Evolutionary conservation across 2,888 invertebrate genomes (phyloP), one percentile per base, ranked within the genome.

Genomic region (Aelia acuminata): DNA sequence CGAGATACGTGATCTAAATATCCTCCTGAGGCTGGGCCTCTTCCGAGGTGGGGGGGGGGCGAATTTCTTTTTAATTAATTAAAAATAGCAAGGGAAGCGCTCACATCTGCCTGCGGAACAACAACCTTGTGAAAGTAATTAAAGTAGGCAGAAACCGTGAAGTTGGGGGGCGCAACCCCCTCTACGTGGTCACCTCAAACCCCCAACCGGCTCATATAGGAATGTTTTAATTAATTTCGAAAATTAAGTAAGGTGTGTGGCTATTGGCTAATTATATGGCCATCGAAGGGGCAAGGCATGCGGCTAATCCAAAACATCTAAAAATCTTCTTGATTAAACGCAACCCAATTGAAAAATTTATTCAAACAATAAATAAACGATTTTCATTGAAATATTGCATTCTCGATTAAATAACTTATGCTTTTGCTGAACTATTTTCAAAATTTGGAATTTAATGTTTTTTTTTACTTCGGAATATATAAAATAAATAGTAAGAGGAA

Each of bases 1-100:
- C 63, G 63, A 70, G 63, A 70, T 70, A 70, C 63, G 63, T 70
- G 63, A 70, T 70, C 63, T 35, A 70, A 70, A 70, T 70, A 70
- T 35, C 8, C 63, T 2, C 35, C 31, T 15, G 35, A 15, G 4
- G 5, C 63, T 26, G 31, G 18, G 31, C 35, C 20, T 35, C 35
- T 70, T n/a, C n/a, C n/a, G n/a, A n/a, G n/a, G n/a, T n/a, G n/a
- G 31, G 8, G 63, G 63, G 20, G 35, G 63, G 18, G 31, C 26
- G 63, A 70, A 70, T 70, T 70, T 70, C 63, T 70, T 70, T 70
- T 70, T 80, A 80, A 80, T 80, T 80, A 80, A 80, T 80, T 80
- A 80, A 80, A 80, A 80, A 80, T 80, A 80, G 80, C 80, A 47
- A 47, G 80, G 80, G 18, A 47, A 43, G 80, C 43, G 43, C 10